Evolutionary conservation across 2,797 vertebrate genomes (phyloP).

Genomic region (Mormyrus hasselquistii): DNA sequence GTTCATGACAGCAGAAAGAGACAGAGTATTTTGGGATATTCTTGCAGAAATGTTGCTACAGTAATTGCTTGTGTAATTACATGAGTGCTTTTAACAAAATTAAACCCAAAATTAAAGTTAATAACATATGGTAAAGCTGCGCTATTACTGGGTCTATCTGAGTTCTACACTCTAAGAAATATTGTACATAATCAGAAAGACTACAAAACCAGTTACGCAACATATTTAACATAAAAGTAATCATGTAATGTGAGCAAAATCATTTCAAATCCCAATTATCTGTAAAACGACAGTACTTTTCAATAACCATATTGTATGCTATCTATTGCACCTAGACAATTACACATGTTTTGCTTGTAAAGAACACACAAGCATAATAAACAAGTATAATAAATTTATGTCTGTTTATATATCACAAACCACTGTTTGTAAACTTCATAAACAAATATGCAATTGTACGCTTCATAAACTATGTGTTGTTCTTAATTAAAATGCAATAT

Average conservation of each 20-base stretch:
- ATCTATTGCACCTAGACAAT: neutral
- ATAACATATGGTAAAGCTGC: neutral
- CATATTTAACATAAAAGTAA: neutral
- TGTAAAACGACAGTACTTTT: neutral
- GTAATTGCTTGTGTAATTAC: slow-evolving; percentile 7
- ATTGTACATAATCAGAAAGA: neutral
- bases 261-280: neutral
- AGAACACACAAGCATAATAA: neutral
- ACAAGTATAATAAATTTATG: neutral
- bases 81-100: neutral
- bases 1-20: slow-evolving; percentile 62
- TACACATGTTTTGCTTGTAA: neutral
- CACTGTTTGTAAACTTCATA: neutral
- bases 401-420: neutral
- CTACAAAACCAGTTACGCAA: neutral
- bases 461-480: neutral
- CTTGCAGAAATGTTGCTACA: neutral
- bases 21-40: slow-evolving; percentile 51
- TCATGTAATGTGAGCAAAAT: neutral
- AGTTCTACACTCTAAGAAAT: neutral
- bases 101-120: neutral
- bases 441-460: neutral
- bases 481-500: neutral
- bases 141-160: neutral
- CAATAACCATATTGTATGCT: neutral